phyloP scores from a whole-genome alignment of 2,888 invertebrate species.

The Torymus texanus region DNA sequence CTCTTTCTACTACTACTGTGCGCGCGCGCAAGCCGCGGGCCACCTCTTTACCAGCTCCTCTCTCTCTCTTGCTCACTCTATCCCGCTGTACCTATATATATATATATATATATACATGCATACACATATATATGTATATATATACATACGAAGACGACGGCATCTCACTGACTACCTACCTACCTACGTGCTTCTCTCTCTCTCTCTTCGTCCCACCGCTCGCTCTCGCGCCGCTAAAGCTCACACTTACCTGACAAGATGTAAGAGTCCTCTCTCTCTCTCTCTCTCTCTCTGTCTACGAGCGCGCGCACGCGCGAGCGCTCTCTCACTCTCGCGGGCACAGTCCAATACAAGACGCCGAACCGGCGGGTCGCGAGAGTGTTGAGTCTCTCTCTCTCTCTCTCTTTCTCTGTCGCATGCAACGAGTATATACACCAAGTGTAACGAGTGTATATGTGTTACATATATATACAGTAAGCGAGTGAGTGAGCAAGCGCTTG shows the following conservation, averaged over 20 bases:
- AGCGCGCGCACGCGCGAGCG: too few relatives aligned
- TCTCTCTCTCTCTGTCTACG: too few relatives aligned
- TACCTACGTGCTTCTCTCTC: conserved; percentile 34
- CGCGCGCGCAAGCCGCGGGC: conserved; percentile 36
- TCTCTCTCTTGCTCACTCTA: conserved; percentile 33
- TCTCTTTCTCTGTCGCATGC: neutral
- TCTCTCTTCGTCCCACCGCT: conserved; percentile 68
- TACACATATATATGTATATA: conserved; percentile 3
- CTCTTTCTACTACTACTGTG: neutral
- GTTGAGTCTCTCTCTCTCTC: conserved; percentile 11
- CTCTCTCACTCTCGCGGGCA: conserved; percentile 60
- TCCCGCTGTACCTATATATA: neutral
- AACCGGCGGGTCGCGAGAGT: conserved; percentile 70
- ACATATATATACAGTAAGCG: neutral
- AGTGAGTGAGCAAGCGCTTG: neutral
- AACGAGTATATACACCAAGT: too few relatives aligned
- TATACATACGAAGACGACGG: neutral
- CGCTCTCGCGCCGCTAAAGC: conserved; percentile 78
- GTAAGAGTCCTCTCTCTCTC: conserved; percentile 68
- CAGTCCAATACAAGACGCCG: conserved; percentile 75
- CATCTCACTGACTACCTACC: conserved; percentile 9
- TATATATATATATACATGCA: neutral
- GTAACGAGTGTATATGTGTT: too few relatives aligned
- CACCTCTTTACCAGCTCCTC: conserved; percentile 48
- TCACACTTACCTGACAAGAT: conserved; percentile 75